Evolutionary conservation across 2,797 vertebrate species (phyloP), one percentile per base, ranked within the genome.

Genomic region (Percopsis omiscomaycus): DNA sequence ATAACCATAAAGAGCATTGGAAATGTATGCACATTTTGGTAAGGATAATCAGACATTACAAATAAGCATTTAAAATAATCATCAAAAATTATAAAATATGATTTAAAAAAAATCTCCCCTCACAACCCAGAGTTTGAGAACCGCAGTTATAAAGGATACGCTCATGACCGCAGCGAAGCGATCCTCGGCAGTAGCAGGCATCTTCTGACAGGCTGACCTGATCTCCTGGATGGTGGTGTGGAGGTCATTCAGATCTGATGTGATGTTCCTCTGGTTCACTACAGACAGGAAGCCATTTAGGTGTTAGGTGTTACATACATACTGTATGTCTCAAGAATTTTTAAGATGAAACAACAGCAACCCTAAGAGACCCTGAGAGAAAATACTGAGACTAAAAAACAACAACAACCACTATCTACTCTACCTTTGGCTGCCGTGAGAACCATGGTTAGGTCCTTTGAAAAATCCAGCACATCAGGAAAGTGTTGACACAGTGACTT

Each of bases 401-500:
- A 22, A 22, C 4, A 53, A 53, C 6, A 27, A 28, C 51, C 6
- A 28, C 8, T 8, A 42, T 42, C 37, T 42, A 9, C 37, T 15
- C 10, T 55, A 99, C 98, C 95, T 97, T 98, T 99, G 89, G 96
- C 93, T 82, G 98, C 97, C 0, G 95, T 93, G 50, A 94, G 92
- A 87, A 99, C 95, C 0, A 93, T 98, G 3, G 93, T 94, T 9
- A 99, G 94, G 65, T 99, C 97, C 93, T 96, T 97, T 88, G 94
- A 91, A 85, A 98, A 99, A 79, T 96, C 96, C 84, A 99, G 89
- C 69, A 98, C 95, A 55, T 98, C 96, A 0, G 98, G 98, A 82
- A 99, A 99, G 82, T 99, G 98, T 69, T 97, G 96, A 88, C 94
- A 95, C 56, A 99, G 90, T 0, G 98, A 99, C 91, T 97, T 98